Percentiles rank a stretch among this genome's conserved stretches.
These are phyloP conservation scores for Philopotamus ludificatus DNA, from an alignment of 1,140 invertebrate species.

Conservation along the genomic window DNA sequence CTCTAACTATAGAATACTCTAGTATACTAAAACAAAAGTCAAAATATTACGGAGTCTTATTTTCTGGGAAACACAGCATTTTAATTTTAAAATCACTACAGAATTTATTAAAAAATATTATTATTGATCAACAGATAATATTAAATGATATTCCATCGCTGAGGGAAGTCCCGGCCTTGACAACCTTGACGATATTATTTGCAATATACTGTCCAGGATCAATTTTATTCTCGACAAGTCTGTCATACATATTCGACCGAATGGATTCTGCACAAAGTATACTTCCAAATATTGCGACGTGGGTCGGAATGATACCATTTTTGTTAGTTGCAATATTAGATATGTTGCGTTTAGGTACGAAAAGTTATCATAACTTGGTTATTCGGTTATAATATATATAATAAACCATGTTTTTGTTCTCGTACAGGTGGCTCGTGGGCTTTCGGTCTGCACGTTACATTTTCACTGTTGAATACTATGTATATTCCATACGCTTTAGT, in stretches of 20 bases:
- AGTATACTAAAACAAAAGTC: too few species aligned
- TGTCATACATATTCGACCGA: slow-evolving; percentile 79
- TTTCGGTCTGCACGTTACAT: slow-evolving; percentile 68
- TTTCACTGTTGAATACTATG: slow-evolving; percentile 71
- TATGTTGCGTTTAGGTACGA: slow-evolving; percentile 67
- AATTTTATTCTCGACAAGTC: slow-evolving; percentile 71
- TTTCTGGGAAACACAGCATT: too few species aligned
- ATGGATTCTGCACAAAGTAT: slow-evolving; percentile 78
- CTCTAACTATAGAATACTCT: too few species aligned
- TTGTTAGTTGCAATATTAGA: slow-evolving; percentile 67
- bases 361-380: background rate
- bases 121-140: slow-evolving; percentile 46
- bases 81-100: too few species aligned
- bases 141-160: slow-evolving; percentile 64
- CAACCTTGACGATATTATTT: slow-evolving; percentile 65
- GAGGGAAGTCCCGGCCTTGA: slow-evolving; percentile 67
- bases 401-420: background rate
- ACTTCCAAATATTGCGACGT: slow-evolving; percentile 73
- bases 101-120: too few species aligned
- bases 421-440: slow-evolving; percentile 62
- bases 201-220: slow-evolving; percentile 73
- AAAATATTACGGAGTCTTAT: too few species aligned
- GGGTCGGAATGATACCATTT: slow-evolving; percentile 74
- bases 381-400: background rate
- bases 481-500: slow-evolving; percentile 78